Percentiles rank a stretch among this genome's conserved stretches.
Conservation (phyloP, 2,888 invertebrate species). For the Lissocephala sabroskyi region DNA sequence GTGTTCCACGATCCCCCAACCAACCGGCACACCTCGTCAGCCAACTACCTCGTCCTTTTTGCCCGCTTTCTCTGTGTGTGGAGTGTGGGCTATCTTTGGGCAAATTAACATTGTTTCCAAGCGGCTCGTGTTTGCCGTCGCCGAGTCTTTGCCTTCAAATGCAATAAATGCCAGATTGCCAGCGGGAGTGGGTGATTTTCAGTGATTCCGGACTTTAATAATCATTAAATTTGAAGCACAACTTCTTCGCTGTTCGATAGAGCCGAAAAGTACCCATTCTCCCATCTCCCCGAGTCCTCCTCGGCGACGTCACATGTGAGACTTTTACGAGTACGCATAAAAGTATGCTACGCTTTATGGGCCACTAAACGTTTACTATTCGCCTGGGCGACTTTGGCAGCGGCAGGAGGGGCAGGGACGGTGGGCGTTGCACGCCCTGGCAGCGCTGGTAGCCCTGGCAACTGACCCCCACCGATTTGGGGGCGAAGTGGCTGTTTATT, state of each 20-base stretch:
- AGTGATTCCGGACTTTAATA: conserved; percentile 33
- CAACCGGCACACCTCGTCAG: too few species aligned
- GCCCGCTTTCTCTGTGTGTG: conserved; percentile 2
- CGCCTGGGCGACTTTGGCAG: neutral
- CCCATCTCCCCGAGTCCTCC: too few species aligned
- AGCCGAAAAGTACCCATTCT: too few species aligned
- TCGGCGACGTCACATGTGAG: conserved; percentile 1
- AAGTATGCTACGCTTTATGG: conserved; percentile 32
- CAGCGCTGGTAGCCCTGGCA: too few species aligned
- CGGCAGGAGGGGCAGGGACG: too few species aligned
- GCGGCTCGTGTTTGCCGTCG: conserved; percentile 16
- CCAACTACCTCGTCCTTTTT: too few species aligned
- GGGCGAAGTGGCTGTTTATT: too few species aligned
- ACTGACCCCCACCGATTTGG: too few species aligned
- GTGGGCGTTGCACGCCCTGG: too few species aligned
- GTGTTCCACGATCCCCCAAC: too few species aligned
- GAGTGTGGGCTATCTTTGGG: conserved; percentile 20
- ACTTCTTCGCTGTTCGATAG: neutral
- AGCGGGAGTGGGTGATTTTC: neutral
- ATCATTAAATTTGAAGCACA: conserved; percentile 60
- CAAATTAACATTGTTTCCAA: conserved; percentile 41
- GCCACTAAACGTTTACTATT: conserved; percentile 36
- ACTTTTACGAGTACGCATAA: conserved; percentile 20
- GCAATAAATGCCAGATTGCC: neutral
- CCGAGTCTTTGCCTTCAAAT: neutral